Evolutionary conservation across 2,888 invertebrate genomes (phyloP), one percentile per base, ranked within the genome.

Genomic region (Hirtodrosophila duncani): DNA sequence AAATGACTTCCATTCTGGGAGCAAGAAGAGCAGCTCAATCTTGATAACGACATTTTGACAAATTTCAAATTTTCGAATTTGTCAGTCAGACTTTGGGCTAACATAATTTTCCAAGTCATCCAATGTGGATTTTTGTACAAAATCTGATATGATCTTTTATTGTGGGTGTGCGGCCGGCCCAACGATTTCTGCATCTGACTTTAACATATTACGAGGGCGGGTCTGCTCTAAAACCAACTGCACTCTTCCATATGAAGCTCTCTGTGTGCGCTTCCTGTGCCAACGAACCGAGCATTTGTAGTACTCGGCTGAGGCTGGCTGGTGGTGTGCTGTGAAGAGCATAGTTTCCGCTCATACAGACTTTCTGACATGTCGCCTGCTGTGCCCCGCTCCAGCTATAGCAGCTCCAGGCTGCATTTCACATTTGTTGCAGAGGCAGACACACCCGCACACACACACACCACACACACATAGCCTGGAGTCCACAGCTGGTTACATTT

Each of bases 51-150:
- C 34, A n/a, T n/a, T 26, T 38, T 59, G 80, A 75, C 59, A 63
- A 71, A 48, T 62, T n/a, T n/a, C 59, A 63, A 71, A 48, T 59
- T 43, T 72, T 75, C 46, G 71, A 77, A 80, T 72, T 72, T 75
- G 67, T 80, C 77, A 67, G 60, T 63, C 62, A 63, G 42, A 45
- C 45, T 11, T 27, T 49, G 27, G 43, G 38, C 42, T 38, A 42
- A 41, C 56, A 62, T 57, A 64, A 57, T 38, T 63, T 65, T 31
- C 20, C 10, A 7, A 21, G 30, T 11, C 36, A 33, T 31, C 18
- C 11, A 23, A 42, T 58, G 46, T 63, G 9, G 63, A 36, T 46
- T 38, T 30, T 37, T 56, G 52, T 43, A 50, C 49, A 33, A 44
- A 41, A 55, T 55, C 33, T 23, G 75, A 80, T 72, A 55, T 59